Evolutionary conservation across 2,113 vertebrate genomes (phyloP), one percentile per base, ranked within the genome.

Genomic region (Myotis lucifugus): DNA sequence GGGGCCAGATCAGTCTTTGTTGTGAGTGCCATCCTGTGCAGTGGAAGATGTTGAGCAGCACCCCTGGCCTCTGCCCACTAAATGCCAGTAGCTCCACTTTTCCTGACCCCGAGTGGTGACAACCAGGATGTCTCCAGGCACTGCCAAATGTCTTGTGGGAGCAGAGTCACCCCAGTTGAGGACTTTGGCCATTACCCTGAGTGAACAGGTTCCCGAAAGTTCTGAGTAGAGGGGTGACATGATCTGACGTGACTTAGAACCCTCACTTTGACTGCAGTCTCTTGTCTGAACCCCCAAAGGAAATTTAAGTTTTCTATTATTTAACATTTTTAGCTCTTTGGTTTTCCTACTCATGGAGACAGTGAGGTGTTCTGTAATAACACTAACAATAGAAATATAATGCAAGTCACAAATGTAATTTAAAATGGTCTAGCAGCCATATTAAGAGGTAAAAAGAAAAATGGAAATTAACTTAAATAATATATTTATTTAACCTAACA

Each of bases 341-440:
- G 48, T 23, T 69, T 34, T 67, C 9, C 70, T 91, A 88, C 69
- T 66, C 74, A 67, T 34, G 85, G 52, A 96, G 94, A 64, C 23
- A 87, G 74, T 64, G 86, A 72, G 67, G 10, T 90, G 27, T 94
- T 94, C 61, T 37, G 2, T 13, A 69, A 40, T 7, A 74, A 50
- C 13, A 29, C 7, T 25, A 69, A 37, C 5, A 77, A 40, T 1
- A 34, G 42, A 12, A 85, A 92, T 84, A 19, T 3, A 18, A 66
- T 64, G 37, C 25, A 37, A 48, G 37, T 18, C 74, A 86, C 29
- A 12, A 46, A 40, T 29, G 34, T 27, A 54, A 81, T 34, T 67
- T n/a, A 79, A 83, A 54, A 5, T 69, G 64, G 42, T 23, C 34
- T 21, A 78, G 34, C 25, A 40, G 37, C 4, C 13, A 4, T 27